These are phyloP conservation scores for Reticulitermes lucifugus DNA, from an alignment of 2,888 invertebrate species.

Conservation along the genomic window DNA sequence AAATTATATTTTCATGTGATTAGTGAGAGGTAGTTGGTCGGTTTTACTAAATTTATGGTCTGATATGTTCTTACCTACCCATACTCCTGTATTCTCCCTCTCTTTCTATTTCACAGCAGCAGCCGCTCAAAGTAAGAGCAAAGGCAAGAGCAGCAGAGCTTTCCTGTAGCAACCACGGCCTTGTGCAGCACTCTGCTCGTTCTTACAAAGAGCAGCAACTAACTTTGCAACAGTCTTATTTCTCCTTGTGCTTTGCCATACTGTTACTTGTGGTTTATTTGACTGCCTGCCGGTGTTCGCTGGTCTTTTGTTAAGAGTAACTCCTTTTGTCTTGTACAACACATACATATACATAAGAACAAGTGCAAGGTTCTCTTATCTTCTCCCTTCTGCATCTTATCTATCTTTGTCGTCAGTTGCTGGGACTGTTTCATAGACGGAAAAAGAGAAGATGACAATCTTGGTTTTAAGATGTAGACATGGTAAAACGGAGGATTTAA, in stretches of 20 bases:
- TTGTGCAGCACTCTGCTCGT: constrained; percentile 2
- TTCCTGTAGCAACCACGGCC: constrained; percentile 20
- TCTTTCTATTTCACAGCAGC: background rate
- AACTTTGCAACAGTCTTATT: constrained; percentile 26
- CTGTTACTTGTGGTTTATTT: constrained; percentile 43
- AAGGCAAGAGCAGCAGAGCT: constrained; percentile 18
- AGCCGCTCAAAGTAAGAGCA: constrained; percentile 31
- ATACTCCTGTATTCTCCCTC: constrained; percentile 9
- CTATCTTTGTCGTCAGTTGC: too few species aligned
- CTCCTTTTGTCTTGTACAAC: constrained; percentile 41
- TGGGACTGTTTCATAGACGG: too few species aligned
- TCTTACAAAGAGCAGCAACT: constrained; percentile 42
- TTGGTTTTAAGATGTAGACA: too few species aligned
- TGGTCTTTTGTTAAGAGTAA: constrained; percentile 41
- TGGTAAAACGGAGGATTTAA: too few species aligned
- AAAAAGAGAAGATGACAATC: too few species aligned
- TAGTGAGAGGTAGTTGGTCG: constrained; percentile 14
- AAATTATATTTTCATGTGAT: background rate
- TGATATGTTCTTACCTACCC: constrained; percentile 42
- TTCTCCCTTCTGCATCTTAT: background rate
- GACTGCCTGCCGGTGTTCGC: constrained; percentile 19
- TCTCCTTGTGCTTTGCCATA: constrained; percentile 30
- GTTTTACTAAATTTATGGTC: constrained; percentile 2
- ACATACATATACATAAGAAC: constrained; percentile 21
- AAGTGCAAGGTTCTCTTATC: constrained; percentile 9